These are phyloP conservation scores for Cervus canadensis DNA, from an alignment of 2,113 vertebrate species.

Conservation along the genomic window DNA sequence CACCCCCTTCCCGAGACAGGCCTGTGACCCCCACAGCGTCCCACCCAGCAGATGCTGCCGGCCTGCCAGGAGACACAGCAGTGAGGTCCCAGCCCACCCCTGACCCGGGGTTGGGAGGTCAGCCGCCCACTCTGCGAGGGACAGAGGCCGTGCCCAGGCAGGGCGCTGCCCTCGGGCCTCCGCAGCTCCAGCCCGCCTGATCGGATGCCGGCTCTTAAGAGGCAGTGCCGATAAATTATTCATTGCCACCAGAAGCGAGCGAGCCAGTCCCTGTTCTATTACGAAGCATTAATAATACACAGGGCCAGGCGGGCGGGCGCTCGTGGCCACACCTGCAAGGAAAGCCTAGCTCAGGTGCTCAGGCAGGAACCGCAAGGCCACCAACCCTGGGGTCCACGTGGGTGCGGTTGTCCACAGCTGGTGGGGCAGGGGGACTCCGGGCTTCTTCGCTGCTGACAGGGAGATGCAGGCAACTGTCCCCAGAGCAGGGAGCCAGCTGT, in stretches of 20 bases:
- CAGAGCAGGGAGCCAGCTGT: fast-evolving
- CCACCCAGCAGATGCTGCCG: fast-evolving
- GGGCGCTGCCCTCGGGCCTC: not conserved
- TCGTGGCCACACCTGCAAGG: not conserved
- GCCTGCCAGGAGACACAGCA: fast-evolving
- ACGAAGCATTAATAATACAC: not conserved
- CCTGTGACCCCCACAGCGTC: fast-evolving
- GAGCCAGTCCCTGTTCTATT: not conserved
- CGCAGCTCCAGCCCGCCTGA: not conserved
- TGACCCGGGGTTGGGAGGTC: fast-evolving
- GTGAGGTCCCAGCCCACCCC: fast-evolving
- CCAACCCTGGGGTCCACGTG: fast-evolving
- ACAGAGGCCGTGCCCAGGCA: no score
- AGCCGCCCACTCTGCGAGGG: not conserved
- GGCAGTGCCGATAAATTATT: not conserved
- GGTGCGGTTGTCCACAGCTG: fast-evolving
- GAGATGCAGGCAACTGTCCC: not conserved
- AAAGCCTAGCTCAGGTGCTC: no score
- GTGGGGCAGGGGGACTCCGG: fast-evolving
- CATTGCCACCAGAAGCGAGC: not conserved
- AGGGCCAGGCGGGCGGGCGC: fast-evolving
- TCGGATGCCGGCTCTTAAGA: not conserved
- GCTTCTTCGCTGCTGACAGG: fast-evolving
- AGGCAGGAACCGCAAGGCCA: fast-evolving
- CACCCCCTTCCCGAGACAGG: not conserved